Percentiles rank a stretch among this genome's conserved stretches.
phyloP scores from a whole-genome alignment of 2,113 vertebrate species.

The Xenopus borealis region DNA sequence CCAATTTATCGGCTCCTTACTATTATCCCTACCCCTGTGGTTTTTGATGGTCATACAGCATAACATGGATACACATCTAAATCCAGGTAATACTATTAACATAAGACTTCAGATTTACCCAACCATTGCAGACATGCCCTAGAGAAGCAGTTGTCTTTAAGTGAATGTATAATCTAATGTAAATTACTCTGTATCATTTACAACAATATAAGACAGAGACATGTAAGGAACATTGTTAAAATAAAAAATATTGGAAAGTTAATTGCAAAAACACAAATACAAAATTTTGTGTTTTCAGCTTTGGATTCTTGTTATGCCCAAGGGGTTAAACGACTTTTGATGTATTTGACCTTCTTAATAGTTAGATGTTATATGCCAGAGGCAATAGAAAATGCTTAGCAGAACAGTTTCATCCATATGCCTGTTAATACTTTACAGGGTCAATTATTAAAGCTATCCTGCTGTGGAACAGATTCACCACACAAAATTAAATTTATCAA shows the following conservation, averaged over 20 bases:
- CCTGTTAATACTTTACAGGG: slow-evolving; percentile 26
- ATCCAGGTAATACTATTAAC: too few species aligned
- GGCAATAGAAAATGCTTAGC: slow-evolving; percentile 30
- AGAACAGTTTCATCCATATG: slow-evolving; percentile 24
- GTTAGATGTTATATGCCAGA: slow-evolving; percentile 16
- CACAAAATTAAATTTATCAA: not conserved
- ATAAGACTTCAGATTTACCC: not conserved
- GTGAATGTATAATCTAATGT: not conserved
- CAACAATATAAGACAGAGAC: not conserved
- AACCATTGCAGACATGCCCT: not conserved
- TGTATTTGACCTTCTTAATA: slow-evolving; percentile 37
- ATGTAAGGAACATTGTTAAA: too few species aligned
- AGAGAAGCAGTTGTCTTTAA: not conserved
- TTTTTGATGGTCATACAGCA: too few species aligned
- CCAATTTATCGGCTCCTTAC: too few species aligned
- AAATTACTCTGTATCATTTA: not conserved
- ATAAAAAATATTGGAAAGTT: too few species aligned
- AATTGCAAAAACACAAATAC: too few species aligned
- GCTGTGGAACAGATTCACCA: slow-evolving; percentile 6
- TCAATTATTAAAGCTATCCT: slow-evolving; percentile 22
- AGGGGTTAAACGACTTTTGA: slow-evolving; percentile 9
- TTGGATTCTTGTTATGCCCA: not conserved
- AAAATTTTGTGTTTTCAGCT: not conserved
- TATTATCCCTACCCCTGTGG: too few species aligned
- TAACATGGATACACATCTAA: too few species aligned